phyloP scores from a whole-genome alignment of 1,140 invertebrate species.

The Galendromus occidentalis region DNA sequence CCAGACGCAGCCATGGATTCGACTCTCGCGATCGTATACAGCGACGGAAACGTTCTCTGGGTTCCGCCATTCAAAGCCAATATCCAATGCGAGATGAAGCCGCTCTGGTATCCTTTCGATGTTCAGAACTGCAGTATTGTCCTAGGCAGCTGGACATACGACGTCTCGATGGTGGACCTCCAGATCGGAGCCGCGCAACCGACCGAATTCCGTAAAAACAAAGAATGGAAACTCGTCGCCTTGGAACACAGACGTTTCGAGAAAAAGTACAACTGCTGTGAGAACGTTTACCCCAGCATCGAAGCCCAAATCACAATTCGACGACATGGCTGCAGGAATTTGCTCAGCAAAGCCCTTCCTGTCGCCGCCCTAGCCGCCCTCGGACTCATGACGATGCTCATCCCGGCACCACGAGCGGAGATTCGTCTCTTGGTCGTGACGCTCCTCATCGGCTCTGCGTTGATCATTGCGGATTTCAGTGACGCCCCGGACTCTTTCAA shows the following conservation, averaged over 20 bases:
- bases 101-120: conserved; percentile 1
- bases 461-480: not conserved
- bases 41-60: not conserved
- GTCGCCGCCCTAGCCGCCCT: not conserved
- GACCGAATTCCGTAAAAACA: not conserved
- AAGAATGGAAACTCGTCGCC: not conserved
- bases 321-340: not conserved
- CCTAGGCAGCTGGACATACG: conserved; percentile 8
- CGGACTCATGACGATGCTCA: not conserved
- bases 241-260: not conserved
- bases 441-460: not conserved
- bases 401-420: not conserved
- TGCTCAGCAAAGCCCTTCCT: not conserved
- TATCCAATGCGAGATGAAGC: not conserved
- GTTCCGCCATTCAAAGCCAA: not conserved
- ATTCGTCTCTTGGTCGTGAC: not conserved
- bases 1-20: not conserved
- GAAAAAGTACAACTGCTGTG: not conserved
- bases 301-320: not conserved
- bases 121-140: not conserved
- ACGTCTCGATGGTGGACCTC: not conserved
- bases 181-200: not conserved
- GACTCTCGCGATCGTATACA: not conserved
- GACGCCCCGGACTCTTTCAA: not conserved
- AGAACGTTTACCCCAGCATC: not conserved